These are phyloP conservation scores for Pseudococcus jackbeardsleyi DNA, from an alignment of 2,888 invertebrate species.

Conservation along the genomic window DNA sequence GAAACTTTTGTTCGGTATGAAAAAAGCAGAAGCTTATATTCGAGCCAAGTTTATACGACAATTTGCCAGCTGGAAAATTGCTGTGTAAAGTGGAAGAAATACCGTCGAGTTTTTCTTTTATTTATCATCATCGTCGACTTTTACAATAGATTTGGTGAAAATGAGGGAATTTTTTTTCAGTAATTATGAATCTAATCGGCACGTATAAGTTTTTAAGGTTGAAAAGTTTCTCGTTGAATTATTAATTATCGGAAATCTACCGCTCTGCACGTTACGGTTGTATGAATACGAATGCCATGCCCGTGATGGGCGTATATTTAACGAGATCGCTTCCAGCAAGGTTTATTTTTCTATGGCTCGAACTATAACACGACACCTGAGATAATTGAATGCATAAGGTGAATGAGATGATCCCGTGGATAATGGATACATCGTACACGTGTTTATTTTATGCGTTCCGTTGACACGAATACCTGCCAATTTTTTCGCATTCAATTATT, in stretches of 20 bases:
- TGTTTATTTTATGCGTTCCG: too few species aligned
- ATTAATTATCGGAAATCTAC: not conserved
- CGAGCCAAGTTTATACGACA: not conserved
- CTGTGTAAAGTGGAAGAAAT: not conserved
- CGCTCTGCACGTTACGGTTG: not conserved
- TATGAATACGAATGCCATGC: not conserved
- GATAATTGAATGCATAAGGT: too few species aligned
- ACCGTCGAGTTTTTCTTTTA: not conserved
- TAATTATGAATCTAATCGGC: not conserved
- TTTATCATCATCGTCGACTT: not conserved
- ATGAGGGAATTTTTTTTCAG: not conserved
- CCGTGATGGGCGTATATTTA: not conserved
- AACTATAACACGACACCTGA: too few species aligned
- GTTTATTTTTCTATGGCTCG: too few species aligned
- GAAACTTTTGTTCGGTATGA: not conserved
- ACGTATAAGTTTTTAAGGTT: not conserved
- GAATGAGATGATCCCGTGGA: too few species aligned
- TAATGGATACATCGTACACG: too few species aligned
- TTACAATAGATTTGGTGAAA: not conserved
- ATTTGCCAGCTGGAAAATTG: not conserved
- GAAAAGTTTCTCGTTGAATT: not conserved
- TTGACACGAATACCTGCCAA: too few species aligned
- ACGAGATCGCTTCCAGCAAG: not conserved
- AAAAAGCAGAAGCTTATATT: not conserved
- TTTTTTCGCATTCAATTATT: too few species aligned